Percentiles rank a stretch among this genome's conserved stretches.
These are phyloP conservation scores for Aromia moschata DNA, from an alignment of 2,888 invertebrate species.

Conservation along the genomic window DNA sequence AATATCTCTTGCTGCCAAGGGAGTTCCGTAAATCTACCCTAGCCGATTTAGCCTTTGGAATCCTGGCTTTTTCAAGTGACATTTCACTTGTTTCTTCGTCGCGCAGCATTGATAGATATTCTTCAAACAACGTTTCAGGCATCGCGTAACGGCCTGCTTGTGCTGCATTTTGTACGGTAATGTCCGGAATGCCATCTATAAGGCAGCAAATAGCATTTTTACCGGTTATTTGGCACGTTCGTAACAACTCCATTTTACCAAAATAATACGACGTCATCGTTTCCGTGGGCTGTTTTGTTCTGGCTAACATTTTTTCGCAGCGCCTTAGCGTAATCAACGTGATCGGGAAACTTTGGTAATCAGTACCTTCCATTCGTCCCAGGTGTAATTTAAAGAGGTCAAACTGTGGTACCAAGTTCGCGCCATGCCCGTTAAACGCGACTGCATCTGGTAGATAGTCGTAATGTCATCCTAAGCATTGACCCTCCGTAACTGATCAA, in stretches of 20 bases:
- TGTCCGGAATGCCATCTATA: slow-evolving; percentile 24
- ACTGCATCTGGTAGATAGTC: not conserved
- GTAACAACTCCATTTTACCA: slow-evolving; percentile 31
- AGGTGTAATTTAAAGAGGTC: not conserved
- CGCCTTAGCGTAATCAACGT: not conserved
- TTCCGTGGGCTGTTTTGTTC: not conserved
- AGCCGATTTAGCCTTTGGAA: too few species aligned
- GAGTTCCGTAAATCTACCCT: too few species aligned
- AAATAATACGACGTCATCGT: slow-evolving; percentile 15
- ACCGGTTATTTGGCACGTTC: slow-evolving; percentile 27
- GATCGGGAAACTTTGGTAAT: not conserved
- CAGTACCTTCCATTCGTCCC: not conserved
- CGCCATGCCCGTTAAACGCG: not conserved
- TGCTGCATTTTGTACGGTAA: slow-evolving; percentile 18
- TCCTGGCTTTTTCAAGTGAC: too few species aligned
- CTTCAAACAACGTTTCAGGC: slow-evolving; percentile 28
- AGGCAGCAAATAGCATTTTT: slow-evolving; percentile 32
- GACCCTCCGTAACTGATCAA: not conserved
- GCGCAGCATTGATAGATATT: slow-evolving; percentile 30
- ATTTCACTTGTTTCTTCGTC: slow-evolving; percentile 6
- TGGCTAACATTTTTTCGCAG: not conserved
- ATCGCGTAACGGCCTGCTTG: slow-evolving; percentile 24
- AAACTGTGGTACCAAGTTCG: not conserved
- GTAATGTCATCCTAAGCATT: not conserved
- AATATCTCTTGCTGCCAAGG: not conserved